phyloP scores from a whole-genome alignment of 2,797 vertebrate genomes.

The Acestrorhynchus altus region DNA sequence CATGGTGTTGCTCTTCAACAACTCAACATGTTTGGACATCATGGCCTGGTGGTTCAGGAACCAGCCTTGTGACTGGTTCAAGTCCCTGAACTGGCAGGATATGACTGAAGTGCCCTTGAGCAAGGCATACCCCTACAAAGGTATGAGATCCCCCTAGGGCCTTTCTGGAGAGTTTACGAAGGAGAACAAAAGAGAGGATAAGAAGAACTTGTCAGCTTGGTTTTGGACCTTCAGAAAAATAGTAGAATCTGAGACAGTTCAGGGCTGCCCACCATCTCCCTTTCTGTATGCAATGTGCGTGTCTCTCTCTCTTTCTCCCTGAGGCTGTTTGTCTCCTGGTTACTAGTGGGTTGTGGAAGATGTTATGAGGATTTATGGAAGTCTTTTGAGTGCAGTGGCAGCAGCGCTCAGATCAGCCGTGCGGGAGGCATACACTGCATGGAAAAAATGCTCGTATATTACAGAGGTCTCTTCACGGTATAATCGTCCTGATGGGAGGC shows the following conservation, averaged over 20 bases:
- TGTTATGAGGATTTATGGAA: conserved; percentile 80
- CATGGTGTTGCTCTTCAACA: no score
- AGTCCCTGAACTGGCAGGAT: no score
- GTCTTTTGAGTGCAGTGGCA: conserved; percentile 45
- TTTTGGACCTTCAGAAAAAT: conserved; percentile 71
- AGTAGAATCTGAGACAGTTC: conserved; percentile 61
- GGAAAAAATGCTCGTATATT: conserved; percentile 80
- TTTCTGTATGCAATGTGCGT: background rate
- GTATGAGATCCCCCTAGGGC: conserved; percentile 53
- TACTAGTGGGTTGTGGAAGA: conserved; percentile 71
- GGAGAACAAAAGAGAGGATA: conserved; percentile 30
- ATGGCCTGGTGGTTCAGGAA: no score
- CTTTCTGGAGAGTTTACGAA: conserved; percentile 42
- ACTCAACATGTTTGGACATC: no score
- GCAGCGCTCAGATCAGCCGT: conserved; percentile 23
- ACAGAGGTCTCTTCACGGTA: conserved; percentile 74
- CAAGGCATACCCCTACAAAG: conserved; percentile 51
- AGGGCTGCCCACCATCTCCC: conserved; percentile 50
- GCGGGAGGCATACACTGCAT: conserved; percentile 68
- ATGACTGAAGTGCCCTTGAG: no score
- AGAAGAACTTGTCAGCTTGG: conserved; percentile 59
- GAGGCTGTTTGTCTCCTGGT: conserved; percentile 66
- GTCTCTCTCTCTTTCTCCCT: conserved; percentile 52
- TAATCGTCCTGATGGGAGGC: conserved; percentile 78
- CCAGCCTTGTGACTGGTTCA: no score